phyloP scores from a whole-genome alignment of 2,888 invertebrate genomes.

The Cremastinae sp. region DNA sequence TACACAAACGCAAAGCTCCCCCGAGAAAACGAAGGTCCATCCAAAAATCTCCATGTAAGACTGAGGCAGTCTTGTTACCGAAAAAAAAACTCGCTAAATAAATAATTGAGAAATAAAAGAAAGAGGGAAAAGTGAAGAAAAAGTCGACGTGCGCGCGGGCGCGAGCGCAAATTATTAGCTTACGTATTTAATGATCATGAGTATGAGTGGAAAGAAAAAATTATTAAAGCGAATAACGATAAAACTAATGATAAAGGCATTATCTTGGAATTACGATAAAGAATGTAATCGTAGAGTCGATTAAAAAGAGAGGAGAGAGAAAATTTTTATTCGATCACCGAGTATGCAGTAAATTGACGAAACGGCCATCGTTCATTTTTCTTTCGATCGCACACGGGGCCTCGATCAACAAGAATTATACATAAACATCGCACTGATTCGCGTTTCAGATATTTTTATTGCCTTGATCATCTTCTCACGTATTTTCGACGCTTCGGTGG shows the following conservation, averaged over 20 bases:
- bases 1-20: slow-evolving; percentile 38
- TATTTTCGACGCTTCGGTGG: too few relatives aligned
- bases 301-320: slow-evolving; percentile 28
- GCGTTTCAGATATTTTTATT: slow-evolving; percentile 31
- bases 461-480: slow-evolving; percentile 12
- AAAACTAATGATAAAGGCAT: slow-evolving; percentile 23
- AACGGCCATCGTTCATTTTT: slow-evolving; percentile 41
- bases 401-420: slow-evolving; percentile 54
- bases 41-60: slow-evolving; percentile 45
- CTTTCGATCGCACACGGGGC: slow-evolving; percentile 24
- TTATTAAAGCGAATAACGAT: background rate
- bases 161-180: slow-evolving; percentile 50
- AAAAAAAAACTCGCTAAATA: slow-evolving; percentile 47
- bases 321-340: slow-evolving; percentile 33
- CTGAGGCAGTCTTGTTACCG: slow-evolving; percentile 42
- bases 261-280: slow-evolving; percentile 43
- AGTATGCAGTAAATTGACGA: slow-evolving; percentile 36
- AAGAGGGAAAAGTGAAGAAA: slow-evolving; percentile 6
- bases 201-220: background rate
- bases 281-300: slow-evolving; percentile 47
- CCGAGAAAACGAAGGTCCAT: slow-evolving; percentile 54
- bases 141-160: slow-evolving; percentile 55
- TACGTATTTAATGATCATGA: slow-evolving; percentile 22
- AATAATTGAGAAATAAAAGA: slow-evolving; percentile 35
- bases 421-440: slow-evolving; percentile 32